Base-by-base conservation (phyloP, 1,140 invertebrate genomes). In the Centruroides sculpturatus region DNA sequence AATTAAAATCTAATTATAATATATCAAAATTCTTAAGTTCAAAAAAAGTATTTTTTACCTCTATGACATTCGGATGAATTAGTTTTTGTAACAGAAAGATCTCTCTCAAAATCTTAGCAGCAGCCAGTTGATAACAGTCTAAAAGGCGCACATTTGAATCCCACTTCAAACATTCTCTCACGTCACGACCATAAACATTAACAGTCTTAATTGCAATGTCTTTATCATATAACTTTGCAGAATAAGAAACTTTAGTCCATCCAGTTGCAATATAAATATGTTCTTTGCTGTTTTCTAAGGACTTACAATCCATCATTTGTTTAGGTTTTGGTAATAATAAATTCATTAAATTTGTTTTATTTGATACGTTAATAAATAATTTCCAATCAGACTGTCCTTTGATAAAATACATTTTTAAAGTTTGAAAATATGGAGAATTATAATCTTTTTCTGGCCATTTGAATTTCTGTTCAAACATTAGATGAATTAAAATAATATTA, bases 221-320 rank as follows among this genome's bases (percentile, higher is more conserved):
- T 48, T 62, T 23, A 6, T 70, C 72, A 8, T 66, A 54, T 50
- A 71, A 70, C 48, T 55, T 60, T 1, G 69, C 74, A 12, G 68
- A 73, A 66, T 74, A 78, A 7, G 78, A 76, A 10, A 74, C 71
- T 66, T 79, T 79, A 34, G 76, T 79, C 75, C 76, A 79, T 0
- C 77, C 77, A 34, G 71, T 69, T 5, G 72, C 72, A 10, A 78
- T 41, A 8, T 41, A 41, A 41, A 41, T 41, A 41, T 41, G 41
- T 6, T 41, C 41, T 41, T 8, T 41, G 41, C 41, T 41, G 8
- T 41, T 3, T 41, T 41, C 41, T 41, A 41, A 41, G 8, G 41
- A 41, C 8, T 41, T 41, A 41, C 41, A 41, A 8, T 41, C 41
- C 41, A 41, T 6, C 41, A 41, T 41, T 41, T 41, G 41, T 41